Percentiles rank a stretch among this genome's conserved stretches.
These are phyloP conservation scores for Chorisops tibialis DNA, from an alignment of 2,888 invertebrate species.

Conservation along the genomic window DNA sequence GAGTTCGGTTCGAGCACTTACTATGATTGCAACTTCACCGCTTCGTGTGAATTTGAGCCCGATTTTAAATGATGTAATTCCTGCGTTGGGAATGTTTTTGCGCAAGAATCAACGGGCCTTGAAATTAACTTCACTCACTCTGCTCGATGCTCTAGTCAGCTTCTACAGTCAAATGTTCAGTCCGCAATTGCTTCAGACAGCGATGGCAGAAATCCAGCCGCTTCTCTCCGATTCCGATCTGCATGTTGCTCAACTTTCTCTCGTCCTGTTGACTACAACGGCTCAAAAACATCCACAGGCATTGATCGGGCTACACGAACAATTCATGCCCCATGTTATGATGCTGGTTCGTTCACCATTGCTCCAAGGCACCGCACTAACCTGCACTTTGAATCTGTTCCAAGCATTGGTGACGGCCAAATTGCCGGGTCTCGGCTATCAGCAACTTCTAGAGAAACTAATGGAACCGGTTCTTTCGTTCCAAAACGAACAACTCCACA, in stretches of 20 bases:
- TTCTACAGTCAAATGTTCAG: constrained; percentile 69
- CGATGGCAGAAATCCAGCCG: constrained; percentile 85
- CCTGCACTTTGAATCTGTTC: constrained; percentile 87
- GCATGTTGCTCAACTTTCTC: constrained; percentile 91
- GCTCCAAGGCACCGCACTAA: constrained; percentile 81
- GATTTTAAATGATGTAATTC: constrained; percentile 82
- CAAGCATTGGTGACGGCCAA: constrained; percentile 84
- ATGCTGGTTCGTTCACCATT: constrained; percentile 86
- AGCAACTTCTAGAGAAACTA: constrained; percentile 73
- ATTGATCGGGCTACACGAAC: constrained; percentile 66
- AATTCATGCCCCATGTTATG: constrained; percentile 82
- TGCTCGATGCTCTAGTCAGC: constrained; percentile 85
- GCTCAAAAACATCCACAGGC: constrained; percentile 76
- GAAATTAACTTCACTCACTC: constrained; percentile 83
- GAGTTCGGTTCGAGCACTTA: constrained; percentile 93
- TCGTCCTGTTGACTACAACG: constrained; percentile 78
- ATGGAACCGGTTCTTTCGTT: constrained; percentile 65
- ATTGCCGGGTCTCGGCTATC: constrained; percentile 75
- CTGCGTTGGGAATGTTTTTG: constrained; percentile 88
- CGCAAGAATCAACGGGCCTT: constrained; percentile 95
- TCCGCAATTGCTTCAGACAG: constrained; percentile 65
- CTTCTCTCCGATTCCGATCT: constrained; percentile 91
- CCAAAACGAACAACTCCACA: constrained; percentile 57
- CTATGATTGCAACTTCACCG: constrained; percentile 89
- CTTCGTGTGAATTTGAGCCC: constrained; percentile 78